Conservation (phyloP, 2,113 vertebrate species). For the Grammomys dolichurus region DNA sequence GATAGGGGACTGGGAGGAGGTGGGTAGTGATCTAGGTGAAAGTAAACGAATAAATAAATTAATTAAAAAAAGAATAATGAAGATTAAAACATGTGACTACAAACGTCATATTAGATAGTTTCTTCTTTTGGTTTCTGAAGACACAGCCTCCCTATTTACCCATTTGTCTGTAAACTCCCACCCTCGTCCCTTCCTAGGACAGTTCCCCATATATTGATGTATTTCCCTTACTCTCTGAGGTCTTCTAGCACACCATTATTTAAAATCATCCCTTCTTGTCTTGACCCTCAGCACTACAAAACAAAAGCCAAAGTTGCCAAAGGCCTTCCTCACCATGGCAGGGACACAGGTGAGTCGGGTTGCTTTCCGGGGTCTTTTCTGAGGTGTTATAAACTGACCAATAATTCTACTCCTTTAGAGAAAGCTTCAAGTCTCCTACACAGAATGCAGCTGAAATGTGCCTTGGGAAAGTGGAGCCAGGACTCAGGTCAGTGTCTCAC, state of each 20-base stretch:
- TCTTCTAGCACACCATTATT: not conserved
- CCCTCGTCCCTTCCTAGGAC: not conserved
- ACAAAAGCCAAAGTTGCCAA: no score
- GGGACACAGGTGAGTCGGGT: no score
- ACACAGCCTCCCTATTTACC: not conserved
- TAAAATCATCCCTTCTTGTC: not conserved
- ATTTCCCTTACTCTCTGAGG: not conserved
- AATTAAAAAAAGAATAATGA: not conserved
- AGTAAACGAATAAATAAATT: not conserved
- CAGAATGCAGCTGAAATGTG: no score
- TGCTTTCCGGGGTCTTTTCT: no score
- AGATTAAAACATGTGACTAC: not conserved
- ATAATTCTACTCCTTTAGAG: no score
- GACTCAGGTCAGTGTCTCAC: no score
- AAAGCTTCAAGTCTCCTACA: no score
- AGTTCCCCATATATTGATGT: not conserved
- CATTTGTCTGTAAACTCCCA: not conserved
- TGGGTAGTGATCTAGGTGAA: no score
- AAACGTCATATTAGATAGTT: not conserved
- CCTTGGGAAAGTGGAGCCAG: no score
- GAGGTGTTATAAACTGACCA: no score
- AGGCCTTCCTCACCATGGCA: no score
- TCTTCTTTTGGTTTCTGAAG: not conserved
- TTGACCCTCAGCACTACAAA: not conserved
- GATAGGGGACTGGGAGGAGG: no score